phyloP scores from a whole-genome alignment of 2,888 invertebrate genomes.

The Leptinotarsa tumamoca region DNA sequence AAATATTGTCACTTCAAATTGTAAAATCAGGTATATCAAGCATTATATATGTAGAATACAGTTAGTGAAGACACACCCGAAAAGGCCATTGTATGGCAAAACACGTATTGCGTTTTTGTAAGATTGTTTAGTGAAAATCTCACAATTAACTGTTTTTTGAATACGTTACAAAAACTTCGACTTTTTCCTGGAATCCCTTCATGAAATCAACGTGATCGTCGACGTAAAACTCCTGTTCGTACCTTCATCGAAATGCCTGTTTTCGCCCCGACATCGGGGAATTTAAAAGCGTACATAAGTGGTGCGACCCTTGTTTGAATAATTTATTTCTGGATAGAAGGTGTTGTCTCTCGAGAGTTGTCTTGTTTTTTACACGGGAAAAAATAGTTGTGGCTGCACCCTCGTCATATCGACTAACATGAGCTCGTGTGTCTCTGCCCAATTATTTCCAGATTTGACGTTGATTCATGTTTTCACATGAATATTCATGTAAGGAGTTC shows the following conservation, averaged over 20 bases:
- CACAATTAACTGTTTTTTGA: no score
- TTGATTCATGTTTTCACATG: constrained; percentile 7
- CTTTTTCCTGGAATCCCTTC: not conserved
- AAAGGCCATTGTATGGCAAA: no score
- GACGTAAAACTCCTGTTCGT: constrained; percentile 26
- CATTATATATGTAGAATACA: no score
- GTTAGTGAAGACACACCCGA: no score
- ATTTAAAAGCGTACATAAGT: constrained; percentile 37
- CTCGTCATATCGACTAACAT: constrained; percentile 30
- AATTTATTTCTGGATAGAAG: constrained; percentile 38
- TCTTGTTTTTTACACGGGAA: constrained; percentile 37
- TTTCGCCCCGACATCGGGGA: constrained; percentile 28
- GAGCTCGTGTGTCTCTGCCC: constrained; percentile 7
- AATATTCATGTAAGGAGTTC: not conserved
- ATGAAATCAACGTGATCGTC: not conserved
- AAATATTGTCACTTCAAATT: no score
- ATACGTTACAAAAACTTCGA: not conserved
- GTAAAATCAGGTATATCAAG: no score
- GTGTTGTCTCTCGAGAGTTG: constrained; percentile 34
- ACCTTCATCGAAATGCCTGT: constrained; percentile 30
- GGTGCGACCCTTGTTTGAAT: constrained; percentile 38
- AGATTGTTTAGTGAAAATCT: no score
- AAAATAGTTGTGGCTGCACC: constrained; percentile 32
- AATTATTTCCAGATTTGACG: constrained; percentile 22
- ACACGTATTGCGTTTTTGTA: no score